Base-by-base conservation (phyloP, 1,140 invertebrate species). In the Drosophila sproati region DNA sequence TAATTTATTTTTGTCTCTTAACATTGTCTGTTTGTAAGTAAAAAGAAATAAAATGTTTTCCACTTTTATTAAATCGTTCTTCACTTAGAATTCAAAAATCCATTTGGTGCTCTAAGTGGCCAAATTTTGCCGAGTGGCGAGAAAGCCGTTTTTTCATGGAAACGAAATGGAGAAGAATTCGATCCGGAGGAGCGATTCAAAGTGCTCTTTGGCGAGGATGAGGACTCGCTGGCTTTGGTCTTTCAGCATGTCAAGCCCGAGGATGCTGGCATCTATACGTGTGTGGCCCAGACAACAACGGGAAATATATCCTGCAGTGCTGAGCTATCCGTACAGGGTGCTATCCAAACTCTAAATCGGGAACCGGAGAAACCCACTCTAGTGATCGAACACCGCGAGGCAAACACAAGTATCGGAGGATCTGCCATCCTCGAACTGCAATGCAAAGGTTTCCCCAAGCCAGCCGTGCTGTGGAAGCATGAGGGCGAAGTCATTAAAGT, bases 361-460 rank as follows among this genome's bases (percentile, higher is more conserved):
- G 97, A 98, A 91, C 97, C 97, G 0, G 95, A 96, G 76, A 96
- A 96, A 77, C 97, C 98, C 3, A 93, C 93, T 37, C 93, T 98
- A 10, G 94, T 95, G 31, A 95, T 96, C 51, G 97, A 97, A 91
- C 95, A 96, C 41, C 94, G 94, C 48, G 94, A 95, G 66, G 95
- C 96, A 0, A 96, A 97, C 87, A 96, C 96, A 5, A 96, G 94
- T 61, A 94, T 95, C 51, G 98, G 97, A 52, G 97, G 96, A 1
- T 98, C 98, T 5, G 98, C 98, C n/a, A 99, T 99, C 95, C 93
- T 99, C 74, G 98, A 99, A 83, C 94, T 97, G 20, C 95, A 97
- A 91, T 96, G 98, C 70, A 97, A 97, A 91, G 98, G 98, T 62
- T 99, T 96, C 92, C 98, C 98, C 5, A 97, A 98, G 92, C 98